A percentile compares a stretch with the other conserved stretches of the same genome.
Evolutionary conservation across 2,797 vertebrate species (phyloP).

Genomic region (Falco columbarius): DNA sequence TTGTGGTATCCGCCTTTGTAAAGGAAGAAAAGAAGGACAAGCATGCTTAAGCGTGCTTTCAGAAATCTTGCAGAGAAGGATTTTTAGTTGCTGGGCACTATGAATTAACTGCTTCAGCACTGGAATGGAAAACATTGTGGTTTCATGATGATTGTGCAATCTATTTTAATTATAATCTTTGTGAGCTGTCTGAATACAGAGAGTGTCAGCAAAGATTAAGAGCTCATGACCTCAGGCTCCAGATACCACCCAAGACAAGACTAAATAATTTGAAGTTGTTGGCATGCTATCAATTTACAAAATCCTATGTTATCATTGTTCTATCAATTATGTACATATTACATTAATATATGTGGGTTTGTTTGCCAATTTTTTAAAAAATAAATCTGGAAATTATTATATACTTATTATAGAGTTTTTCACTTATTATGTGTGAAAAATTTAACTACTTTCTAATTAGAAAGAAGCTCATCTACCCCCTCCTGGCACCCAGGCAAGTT

Average conservation of each 20-base stretch:
- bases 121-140: neutral
- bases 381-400: neutral
- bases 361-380: neutral
- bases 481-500: neutral
- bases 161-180: neutral
- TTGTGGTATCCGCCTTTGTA: neutral
- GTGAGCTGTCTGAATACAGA: neutral
- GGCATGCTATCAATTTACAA: neutral
- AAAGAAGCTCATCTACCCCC: neutral
- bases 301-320: neutral
- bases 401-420: neutral
- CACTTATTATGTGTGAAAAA: neutral
- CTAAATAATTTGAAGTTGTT: neutral
- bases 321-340: neutral
- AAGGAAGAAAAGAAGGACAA: neutral
- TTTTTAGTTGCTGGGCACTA: neutral
- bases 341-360: neutral
- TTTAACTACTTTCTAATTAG: neutral
- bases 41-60: neutral
- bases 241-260: neutral
- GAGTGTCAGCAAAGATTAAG: neutral
- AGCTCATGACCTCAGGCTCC: neutral
- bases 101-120: neutral
- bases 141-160: neutral
- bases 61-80: neutral